Conservation (phyloP, 2,797 vertebrate genomes). For the Emys orbicularis region DNA sequence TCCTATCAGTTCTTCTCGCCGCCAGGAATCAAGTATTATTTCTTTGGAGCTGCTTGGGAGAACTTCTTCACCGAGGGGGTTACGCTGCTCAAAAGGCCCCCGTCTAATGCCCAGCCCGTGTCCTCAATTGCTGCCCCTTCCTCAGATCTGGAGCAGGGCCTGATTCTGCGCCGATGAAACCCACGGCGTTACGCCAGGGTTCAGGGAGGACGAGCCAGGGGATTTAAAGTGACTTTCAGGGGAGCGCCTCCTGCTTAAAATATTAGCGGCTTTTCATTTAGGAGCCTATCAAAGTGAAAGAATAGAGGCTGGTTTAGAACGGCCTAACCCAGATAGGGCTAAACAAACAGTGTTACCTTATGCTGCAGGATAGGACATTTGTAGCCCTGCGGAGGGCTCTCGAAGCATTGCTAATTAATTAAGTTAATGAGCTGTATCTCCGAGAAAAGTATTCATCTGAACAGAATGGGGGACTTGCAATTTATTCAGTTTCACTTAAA, state of each 20-base stretch:
- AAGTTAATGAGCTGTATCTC: constrained; percentile 35
- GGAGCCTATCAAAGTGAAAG: constrained; percentile 71
- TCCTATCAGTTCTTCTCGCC: constrained; percentile 75
- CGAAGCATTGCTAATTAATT: neutral
- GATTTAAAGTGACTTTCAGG: constrained; percentile 77
- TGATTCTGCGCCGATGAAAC: neutral
- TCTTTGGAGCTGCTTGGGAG: constrained; percentile 75
- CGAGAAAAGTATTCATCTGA: constrained; percentile 12
- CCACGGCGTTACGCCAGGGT: neutral
- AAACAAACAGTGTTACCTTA: constrained; percentile 70
- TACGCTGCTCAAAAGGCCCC: constrained; percentile 29
- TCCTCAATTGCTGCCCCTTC: constrained; percentile 5
- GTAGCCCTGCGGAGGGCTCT: constrained; percentile 31
- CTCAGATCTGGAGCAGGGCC: constrained; percentile 20
- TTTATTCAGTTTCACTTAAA: constrained; percentile 1
- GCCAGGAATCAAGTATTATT: constrained; percentile 75
- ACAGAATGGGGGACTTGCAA: constrained; percentile 41
- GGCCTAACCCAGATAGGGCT: constrained; percentile 72
- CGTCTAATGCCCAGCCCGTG: neutral
- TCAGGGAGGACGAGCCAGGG: constrained; percentile 70
- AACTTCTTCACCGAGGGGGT: constrained; percentile 61
- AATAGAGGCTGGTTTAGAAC: constrained; percentile 69
- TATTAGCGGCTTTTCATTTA: constrained; percentile 78
- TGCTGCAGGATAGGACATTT: constrained; percentile 34
- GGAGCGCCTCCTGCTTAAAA: constrained; percentile 76